Evolutionary conservation across 2,113 vertebrate species (phyloP).

Genomic region (Corythornis madagascariensis): DNA sequence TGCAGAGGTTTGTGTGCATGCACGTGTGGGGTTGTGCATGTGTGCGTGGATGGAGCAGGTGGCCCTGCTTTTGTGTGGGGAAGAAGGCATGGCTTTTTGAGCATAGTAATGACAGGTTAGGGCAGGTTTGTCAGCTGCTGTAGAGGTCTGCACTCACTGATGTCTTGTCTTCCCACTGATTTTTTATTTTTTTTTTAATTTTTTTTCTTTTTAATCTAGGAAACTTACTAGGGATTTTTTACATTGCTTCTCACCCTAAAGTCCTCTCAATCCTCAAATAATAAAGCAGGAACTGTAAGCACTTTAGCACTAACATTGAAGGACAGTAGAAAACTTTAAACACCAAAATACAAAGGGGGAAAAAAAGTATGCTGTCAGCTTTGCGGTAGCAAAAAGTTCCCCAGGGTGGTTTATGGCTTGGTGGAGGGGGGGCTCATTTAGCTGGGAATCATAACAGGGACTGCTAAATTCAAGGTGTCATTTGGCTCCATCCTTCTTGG

Average conservation of each 20-base stretch:
- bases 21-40: rapidly evolving
- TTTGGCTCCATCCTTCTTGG: background rate
- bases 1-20: rapidly evolving
- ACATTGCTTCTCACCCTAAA: background rate
- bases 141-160: background rate
- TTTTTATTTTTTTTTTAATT: background rate
- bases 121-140: background rate
- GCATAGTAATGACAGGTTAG: background rate
- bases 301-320: background rate
- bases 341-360: background rate
- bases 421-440: background rate
- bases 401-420: background rate
- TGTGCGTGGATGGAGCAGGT: background rate
- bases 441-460: background rate
- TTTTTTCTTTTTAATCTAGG: background rate
- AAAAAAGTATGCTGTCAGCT: background rate
- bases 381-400: background rate
- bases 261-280: background rate
- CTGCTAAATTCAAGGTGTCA: background rate
- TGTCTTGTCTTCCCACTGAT: background rate
- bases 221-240: background rate
- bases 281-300: background rate
- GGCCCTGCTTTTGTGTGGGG: no score
- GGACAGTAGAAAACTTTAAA: background rate
- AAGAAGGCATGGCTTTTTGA: background rate